Conservation (phyloP, 2,888 invertebrate species). For the Pachymerium ferrugineum region DNA sequence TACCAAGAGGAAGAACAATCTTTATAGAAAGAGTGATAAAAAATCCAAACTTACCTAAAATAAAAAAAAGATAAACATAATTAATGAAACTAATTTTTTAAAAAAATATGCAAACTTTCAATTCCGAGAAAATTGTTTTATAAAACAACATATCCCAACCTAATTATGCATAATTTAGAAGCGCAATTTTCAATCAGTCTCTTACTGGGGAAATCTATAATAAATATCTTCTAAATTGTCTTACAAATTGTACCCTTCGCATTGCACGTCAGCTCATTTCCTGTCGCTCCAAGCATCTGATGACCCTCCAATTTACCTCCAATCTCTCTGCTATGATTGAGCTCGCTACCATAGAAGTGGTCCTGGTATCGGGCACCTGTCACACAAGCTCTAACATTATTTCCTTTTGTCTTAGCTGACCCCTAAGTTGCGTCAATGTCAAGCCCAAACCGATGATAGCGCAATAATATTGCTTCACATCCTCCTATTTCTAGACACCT, state of each 20-base stretch:
- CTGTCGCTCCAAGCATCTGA: constrained; percentile 4
- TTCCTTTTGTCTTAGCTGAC: constrained; percentile 13
- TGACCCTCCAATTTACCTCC: constrained; percentile 8
- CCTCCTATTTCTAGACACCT: background rate
- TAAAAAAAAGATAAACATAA: background rate
- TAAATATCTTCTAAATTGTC: background rate
- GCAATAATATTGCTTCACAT: constrained; percentile 2
- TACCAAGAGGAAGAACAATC: background rate
- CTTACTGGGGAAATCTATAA: background rate
- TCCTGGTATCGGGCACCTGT: background rate
- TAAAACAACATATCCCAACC: too few relatives aligned
- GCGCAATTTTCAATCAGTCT: too few relatives aligned
- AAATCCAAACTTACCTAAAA: constrained; percentile 2
- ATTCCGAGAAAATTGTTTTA: too few relatives aligned
- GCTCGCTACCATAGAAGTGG: background rate
- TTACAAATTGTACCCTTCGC: background rate
- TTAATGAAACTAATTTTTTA: background rate
- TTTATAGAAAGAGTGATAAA: background rate
- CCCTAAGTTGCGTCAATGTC: background rate
- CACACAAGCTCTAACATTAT: background rate
- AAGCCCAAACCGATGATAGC: background rate
- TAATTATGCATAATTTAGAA: too few relatives aligned
- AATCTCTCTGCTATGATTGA: background rate
- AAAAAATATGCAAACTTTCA: background rate
- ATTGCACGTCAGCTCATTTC: constrained; percentile 13